Conservation (phyloP, 2,888 invertebrate species). For the Erebia ligea region DNA sequence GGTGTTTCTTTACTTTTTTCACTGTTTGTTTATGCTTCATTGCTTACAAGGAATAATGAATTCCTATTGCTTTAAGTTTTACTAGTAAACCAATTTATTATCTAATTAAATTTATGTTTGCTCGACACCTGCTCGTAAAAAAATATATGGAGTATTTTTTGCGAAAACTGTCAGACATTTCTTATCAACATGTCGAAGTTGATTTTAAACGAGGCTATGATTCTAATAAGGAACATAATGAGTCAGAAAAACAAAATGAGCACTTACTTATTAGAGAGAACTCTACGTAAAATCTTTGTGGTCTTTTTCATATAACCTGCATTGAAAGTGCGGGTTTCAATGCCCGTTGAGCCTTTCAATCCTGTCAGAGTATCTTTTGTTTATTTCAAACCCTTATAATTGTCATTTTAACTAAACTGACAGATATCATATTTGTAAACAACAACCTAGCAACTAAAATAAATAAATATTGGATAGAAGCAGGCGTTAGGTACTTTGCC, state of each 20-base stretch:
- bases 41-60: conserved; percentile 13
- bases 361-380: no score
- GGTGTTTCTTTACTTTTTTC: conserved; percentile 10
- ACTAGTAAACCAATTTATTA: conserved; percentile 1
- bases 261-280: no score
- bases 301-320: no score
- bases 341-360: no score
- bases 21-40: conserved; percentile 13
- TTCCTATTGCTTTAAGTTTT: conserved; percentile 18
- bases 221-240: background rate
- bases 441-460: no score
- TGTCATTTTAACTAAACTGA: no score
- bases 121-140: conserved; percentile 1
- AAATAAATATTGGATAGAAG: no score
- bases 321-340: no score
- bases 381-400: no score
- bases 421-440: no score
- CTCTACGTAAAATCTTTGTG: no score
- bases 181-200: background rate
- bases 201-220: background rate
- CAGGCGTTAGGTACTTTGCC: no score
- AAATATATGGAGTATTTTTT: conserved; percentile 1
- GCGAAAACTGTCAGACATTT: background rate
- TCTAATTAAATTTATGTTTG: background rate
- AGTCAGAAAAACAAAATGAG: background rate